Evolutionary conservation across 2,888 invertebrate species (phyloP).

Genomic region (Physocephala rufipes): DNA sequence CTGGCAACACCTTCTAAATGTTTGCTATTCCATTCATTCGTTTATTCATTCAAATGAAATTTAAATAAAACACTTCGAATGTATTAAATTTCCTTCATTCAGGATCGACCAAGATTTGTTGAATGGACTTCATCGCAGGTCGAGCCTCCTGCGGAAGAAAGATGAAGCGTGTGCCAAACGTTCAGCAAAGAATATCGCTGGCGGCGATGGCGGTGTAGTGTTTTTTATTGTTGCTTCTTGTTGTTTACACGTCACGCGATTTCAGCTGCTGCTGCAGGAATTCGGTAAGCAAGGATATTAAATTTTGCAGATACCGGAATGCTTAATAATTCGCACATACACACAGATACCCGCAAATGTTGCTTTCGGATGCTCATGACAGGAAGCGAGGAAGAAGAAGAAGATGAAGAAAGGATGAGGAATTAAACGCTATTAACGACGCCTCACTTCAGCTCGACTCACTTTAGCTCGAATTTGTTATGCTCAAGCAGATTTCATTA

Average conservation of each 20-base stretch:
- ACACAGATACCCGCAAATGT: slow-evolving; percentile 70
- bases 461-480: not conserved
- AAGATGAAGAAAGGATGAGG: slow-evolving; percentile 22
- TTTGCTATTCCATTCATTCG: no score
- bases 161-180: slow-evolving; percentile 18
- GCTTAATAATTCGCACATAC: slow-evolving; percentile 5
- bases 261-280: slow-evolving; percentile 20
- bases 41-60: slow-evolving; percentile 6
- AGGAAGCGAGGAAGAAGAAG: slow-evolving; percentile 45
- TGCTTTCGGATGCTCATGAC: slow-evolving; percentile 87
- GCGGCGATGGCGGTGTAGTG: not conserved
- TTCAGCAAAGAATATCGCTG: not conserved
- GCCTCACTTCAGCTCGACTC: no score
- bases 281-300: not conserved
- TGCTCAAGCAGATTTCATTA: no score
- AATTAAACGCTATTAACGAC: no score
- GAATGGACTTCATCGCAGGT: no score
- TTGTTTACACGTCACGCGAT: slow-evolving; percentile 7
- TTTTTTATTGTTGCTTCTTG: no score
- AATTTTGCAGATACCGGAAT: slow-evolving; percentile 18
- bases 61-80: not conserved
- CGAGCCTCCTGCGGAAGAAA: not conserved
- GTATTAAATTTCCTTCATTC: not conserved
- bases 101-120: no score
- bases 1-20: not conserved